A percentile compares a stretch with the other conserved stretches of the same genome.
These are phyloP conservation scores for Drosophila nigrodunni DNA, from an alignment of 1,140 invertebrate species.

Conservation along the genomic window DNA sequence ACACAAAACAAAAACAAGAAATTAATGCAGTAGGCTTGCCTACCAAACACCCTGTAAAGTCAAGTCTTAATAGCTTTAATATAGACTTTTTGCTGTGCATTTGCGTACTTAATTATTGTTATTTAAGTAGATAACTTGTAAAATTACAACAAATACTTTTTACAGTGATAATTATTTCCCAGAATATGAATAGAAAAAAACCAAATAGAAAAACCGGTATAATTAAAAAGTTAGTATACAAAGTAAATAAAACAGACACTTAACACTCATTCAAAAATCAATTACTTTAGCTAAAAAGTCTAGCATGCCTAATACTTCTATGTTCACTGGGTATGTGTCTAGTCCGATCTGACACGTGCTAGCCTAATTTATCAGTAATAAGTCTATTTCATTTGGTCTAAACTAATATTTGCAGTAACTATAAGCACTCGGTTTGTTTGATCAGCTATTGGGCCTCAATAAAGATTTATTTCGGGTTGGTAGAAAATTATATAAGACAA, in stretches of 20 bases:
- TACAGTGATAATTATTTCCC: slow-evolving; percentile 4
- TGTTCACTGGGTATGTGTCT: neutral
- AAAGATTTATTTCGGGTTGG: neutral
- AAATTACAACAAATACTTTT: neutral
- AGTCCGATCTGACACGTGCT: slow-evolving; percentile 6
- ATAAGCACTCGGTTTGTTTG: slow-evolving; percentile 17
- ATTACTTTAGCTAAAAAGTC: neutral
- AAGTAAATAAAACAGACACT: too few relatives aligned
- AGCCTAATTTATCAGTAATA: neutral
- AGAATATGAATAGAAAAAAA: neutral
- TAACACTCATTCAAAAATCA: neutral
- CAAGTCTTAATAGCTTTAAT: neutral
- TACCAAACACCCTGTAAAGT: slow-evolving; percentile 11
- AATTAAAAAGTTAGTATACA: too few relatives aligned
- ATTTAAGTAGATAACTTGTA: neutral
- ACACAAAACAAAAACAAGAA: neutral
- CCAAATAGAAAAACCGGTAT: neutral
- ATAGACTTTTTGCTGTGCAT: neutral
- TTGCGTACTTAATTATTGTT: neutral
- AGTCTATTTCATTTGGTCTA: neutral
- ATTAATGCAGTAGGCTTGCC: neutral
- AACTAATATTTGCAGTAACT: slow-evolving; percentile 21
- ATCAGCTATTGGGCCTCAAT: neutral
- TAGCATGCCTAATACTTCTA: neutral
- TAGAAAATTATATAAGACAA: slow-evolving; percentile 28